Base-by-base conservation (phyloP, 2,888 invertebrate species). In the Cyclophora punctaria region DNA sequence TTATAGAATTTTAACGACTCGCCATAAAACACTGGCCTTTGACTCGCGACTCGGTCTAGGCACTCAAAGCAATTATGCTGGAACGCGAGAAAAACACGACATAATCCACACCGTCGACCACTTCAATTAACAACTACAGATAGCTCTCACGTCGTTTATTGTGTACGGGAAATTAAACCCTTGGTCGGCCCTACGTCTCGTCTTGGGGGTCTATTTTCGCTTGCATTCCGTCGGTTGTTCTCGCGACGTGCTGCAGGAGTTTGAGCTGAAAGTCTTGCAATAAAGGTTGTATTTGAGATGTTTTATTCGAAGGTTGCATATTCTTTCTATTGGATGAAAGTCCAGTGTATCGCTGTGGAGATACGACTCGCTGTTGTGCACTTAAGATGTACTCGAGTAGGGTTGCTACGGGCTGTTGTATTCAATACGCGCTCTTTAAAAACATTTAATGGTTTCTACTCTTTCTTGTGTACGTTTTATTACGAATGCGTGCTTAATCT, bases 91-190 rank as follows among this genome's bases (percentile, higher is more conserved):
- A 76, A 76, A 78, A 78, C 71, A 71, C 64, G 56, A 67, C 71
- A 69, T 72, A 76, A 80, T 75, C 76, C 66, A 61, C 63, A 64
- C 67, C 59, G 55, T 61, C 53, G 59, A 64, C 62, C 58, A 64
- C 66, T 65, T 75, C 77, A 78, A 80, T 80, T 78, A 78, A 72
- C 72, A 69, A 60, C 64, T 62, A 60, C 58, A 61, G 63, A 66
- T 60, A 63, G 55, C 49, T 55, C 61, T 60, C 56, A 60, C 46
- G 52, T 53, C 57, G 54, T 60, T 68, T 69, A 73, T 68, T 67
- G 68, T 72, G 60, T 73, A 74, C 69, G 71, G 78, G 73, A 80
- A 77, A 76, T 76, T 75, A 76, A 79, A 66, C 69, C 69, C 64
- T 71, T 72, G 67, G 67, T 72, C 64, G 70, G 62, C 62, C 53